Conservation (phyloP, 2,888 invertebrate species). For the Notocelia uddmanniana region DNA sequence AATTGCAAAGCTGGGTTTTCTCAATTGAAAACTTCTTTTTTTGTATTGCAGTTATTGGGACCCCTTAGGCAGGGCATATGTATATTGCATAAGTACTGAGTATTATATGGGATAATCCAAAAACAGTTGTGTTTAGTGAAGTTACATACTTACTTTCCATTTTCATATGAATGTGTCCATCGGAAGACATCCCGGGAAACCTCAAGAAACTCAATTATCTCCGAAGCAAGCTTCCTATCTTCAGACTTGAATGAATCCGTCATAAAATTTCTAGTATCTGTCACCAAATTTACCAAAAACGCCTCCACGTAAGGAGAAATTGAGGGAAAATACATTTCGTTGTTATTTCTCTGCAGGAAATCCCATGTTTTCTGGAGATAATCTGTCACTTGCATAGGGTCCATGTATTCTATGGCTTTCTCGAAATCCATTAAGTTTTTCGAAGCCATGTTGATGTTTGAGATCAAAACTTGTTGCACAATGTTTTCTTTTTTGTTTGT, state of each 20-base stretch:
- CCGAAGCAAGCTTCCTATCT: constrained; percentile 44
- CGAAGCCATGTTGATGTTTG: constrained; percentile 12
- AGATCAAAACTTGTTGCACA: background rate
- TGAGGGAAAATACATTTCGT: constrained; percentile 51
- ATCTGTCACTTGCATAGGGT: constrained; percentile 46
- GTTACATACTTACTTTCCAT: constrained; percentile 50
- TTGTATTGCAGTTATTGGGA: too few relatives aligned
- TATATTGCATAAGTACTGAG: too few relatives aligned
- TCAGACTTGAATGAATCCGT: constrained; percentile 43
- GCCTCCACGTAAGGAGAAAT: constrained; percentile 50
- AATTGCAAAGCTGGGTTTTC: too few relatives aligned
- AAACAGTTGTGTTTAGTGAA: background rate
- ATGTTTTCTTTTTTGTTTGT: background rate
- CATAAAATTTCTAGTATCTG: constrained; percentile 50
- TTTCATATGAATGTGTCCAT: constrained; percentile 49
- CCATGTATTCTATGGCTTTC: constrained; percentile 44
- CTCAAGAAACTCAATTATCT: constrained; percentile 51
- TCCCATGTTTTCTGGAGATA: constrained; percentile 49
- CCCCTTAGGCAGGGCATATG: too few relatives aligned
- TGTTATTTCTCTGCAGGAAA: constrained; percentile 52
- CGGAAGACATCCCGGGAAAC: constrained; percentile 48
- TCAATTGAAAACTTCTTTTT: too few relatives aligned
- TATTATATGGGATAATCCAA: too few relatives aligned
- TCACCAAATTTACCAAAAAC: constrained; percentile 53
- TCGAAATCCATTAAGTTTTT: constrained; percentile 41